Conservation (phyloP, 1,140 invertebrate species). For the Cylas formicarius region DNA sequence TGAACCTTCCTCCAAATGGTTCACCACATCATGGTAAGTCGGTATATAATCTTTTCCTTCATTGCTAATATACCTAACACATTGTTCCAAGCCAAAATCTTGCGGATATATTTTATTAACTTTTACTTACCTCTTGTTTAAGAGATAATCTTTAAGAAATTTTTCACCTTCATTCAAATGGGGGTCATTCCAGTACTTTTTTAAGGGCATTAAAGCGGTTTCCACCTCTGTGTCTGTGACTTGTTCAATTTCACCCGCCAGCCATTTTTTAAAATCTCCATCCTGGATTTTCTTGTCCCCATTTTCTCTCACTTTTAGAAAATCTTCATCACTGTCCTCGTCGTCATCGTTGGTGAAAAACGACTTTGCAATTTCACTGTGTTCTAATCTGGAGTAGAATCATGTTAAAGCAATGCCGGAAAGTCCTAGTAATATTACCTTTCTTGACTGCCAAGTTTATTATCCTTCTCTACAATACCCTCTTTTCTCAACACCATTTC, state of each 20-base stretch:
- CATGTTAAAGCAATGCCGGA: not conserved
- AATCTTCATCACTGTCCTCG: slow-evolving; percentile 48
- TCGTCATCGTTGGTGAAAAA: slow-evolving; percentile 46
- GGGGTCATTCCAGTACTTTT: slow-evolving; percentile 78
- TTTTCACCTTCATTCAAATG: slow-evolving; percentile 76
- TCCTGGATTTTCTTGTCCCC: slow-evolving; percentile 56
- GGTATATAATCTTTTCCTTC: slow-evolving; percentile 54
- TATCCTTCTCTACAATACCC: slow-evolving; percentile 53
- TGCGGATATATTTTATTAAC: slow-evolving; percentile 5
- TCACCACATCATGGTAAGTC: slow-evolving; percentile 62
- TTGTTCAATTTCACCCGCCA: slow-evolving; percentile 67
- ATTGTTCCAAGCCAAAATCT: too few relatives aligned
- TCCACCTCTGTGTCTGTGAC: slow-evolving; percentile 56
- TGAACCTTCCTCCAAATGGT: slow-evolving; percentile 59
- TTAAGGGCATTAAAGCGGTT: slow-evolving; percentile 62
- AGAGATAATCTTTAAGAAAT: slow-evolving; percentile 86
- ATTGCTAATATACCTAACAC: slow-evolving; percentile 46
- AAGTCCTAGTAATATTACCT: slow-evolving; percentile 5
- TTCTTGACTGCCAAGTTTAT: slow-evolving; percentile 35
- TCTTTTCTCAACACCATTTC: slow-evolving; percentile 65
- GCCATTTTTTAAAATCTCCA: slow-evolving; percentile 69
- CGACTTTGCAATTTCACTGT: too few relatives aligned
- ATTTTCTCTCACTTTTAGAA: slow-evolving; percentile 48
- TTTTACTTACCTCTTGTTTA: slow-evolving; percentile 73
- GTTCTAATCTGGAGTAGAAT: too few relatives aligned